Conservation (phyloP, 2,888 invertebrate genomes). For the Trypoxylon attenuatum region DNA sequence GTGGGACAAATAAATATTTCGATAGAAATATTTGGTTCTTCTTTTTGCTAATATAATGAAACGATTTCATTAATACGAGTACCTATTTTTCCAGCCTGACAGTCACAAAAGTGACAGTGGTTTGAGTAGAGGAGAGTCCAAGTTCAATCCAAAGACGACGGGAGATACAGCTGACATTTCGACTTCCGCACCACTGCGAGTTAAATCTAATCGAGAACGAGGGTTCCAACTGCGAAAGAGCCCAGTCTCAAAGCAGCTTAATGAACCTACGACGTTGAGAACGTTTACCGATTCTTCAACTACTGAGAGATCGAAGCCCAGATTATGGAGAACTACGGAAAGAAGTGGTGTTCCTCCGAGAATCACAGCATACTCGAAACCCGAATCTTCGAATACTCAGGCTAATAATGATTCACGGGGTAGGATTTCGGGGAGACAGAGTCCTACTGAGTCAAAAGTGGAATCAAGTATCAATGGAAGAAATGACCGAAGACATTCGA, state of each 20-base stretch:
- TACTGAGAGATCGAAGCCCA: constrained; percentile 6
- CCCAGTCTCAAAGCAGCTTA: constrained; percentile 24
- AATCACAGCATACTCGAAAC: neutral
- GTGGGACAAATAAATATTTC: neutral
- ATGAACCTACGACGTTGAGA: constrained; percentile 20
- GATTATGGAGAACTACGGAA: constrained; percentile 7
- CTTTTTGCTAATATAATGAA: too few relatives aligned
- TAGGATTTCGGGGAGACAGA: neutral
- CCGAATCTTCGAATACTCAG: neutral
- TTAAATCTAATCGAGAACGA: constrained; percentile 35
- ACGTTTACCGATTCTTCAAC: constrained; percentile 1
- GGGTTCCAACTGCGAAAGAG: constrained; percentile 13
- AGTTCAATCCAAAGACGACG: constrained; percentile 55
- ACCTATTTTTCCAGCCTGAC: constrained; percentile 53
- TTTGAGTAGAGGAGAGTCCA: constrained; percentile 57
- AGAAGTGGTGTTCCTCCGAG: neutral
- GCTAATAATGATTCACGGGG: constrained; percentile 5
- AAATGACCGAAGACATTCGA: constrained; percentile 30
- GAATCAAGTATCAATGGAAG: constrained; percentile 20
- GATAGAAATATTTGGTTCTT: too few relatives aligned
- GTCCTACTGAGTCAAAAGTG: neutral
- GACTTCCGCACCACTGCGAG: constrained; percentile 33
- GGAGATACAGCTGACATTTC: constrained; percentile 44
- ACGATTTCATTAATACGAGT: too few relatives aligned
- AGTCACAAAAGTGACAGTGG: constrained; percentile 52